Percentiles rank a stretch among this genome's conserved stretches.
phyloP scores from a whole-genome alignment of 2,113 vertebrate genomes.

The Oceanites oceanicus region DNA sequence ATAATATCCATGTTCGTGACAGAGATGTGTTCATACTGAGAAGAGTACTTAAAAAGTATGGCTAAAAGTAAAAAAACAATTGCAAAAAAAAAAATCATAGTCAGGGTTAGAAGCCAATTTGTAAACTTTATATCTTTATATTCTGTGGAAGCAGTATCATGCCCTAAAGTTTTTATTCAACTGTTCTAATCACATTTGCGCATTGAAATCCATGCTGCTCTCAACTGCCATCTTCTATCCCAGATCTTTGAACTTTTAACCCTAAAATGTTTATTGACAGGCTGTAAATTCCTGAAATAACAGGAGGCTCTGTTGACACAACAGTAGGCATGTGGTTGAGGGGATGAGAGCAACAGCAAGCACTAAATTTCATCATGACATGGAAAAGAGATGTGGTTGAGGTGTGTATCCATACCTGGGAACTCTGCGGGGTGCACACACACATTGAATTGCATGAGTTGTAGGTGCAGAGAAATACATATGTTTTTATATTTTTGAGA shows the following conservation, averaged over 20 bases:
- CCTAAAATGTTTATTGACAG: background rate
- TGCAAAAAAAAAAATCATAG: background rate
- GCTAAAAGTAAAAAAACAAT: background rate
- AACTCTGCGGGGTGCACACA: background rate
- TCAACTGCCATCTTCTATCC: background rate
- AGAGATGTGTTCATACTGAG: background rate
- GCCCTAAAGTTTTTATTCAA: background rate
- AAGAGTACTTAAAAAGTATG: background rate
- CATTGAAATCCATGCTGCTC: background rate
- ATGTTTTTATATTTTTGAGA: background rate
- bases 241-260: background rate
- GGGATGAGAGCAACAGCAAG: background rate
- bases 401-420: background rate
- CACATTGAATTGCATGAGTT: fast-evolving
- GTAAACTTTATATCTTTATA: background rate
- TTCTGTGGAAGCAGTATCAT: background rate
- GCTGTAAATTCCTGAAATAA: conserved; percentile 11
- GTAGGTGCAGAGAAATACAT: background rate
- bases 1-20: background rate
- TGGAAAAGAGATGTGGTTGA: background rate
- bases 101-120: background rate
- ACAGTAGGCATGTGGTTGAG: background rate
- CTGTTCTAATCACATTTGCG: background rate
- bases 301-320: background rate
- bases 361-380: background rate